Conservation (phyloP, 1,140 invertebrate species). For the Vanessa atalanta region DNA sequence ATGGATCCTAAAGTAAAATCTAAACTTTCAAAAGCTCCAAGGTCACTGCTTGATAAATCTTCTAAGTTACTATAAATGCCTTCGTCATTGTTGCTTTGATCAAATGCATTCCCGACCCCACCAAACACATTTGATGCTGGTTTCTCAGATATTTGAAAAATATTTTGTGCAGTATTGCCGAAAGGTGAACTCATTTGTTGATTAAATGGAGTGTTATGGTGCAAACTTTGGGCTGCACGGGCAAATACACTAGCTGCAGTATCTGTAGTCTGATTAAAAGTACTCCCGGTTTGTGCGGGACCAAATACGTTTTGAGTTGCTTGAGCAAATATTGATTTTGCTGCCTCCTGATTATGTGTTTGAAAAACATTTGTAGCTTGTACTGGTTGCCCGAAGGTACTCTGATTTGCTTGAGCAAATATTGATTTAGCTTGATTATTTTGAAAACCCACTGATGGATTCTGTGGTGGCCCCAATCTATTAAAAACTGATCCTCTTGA, state of each 20-base stretch:
- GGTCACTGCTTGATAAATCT: constrained; percentile 52
- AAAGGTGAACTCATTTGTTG: neutral
- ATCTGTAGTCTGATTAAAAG: constrained; percentile 1
- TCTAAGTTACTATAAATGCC: constrained; percentile 64
- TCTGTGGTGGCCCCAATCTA: constrained; percentile 37
- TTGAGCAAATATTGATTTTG: constrained; percentile 41
- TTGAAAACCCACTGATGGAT: constrained; percentile 32
- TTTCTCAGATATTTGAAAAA: constrained; percentile 48
- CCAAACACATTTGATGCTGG: constrained; percentile 52
- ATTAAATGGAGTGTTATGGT: neutral
- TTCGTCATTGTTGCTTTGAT: constrained; percentile 44
- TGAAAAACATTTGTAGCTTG: constrained; percentile 28
- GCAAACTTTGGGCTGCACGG: constrained; percentile 16
- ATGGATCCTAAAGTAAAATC: constrained; percentile 68
- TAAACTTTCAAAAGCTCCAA: constrained; percentile 60
- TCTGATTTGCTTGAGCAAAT: constrained; percentile 43
- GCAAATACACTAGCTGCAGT: constrained; percentile 14
- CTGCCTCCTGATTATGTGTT: constrained; percentile 18
- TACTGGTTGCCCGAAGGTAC: constrained; percentile 26
- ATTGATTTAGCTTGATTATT: constrained; percentile 51
- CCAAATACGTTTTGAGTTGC: constrained; percentile 46
- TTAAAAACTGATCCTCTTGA: constrained; percentile 34
- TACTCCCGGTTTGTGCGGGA: constrained; percentile 16
- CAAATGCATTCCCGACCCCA: constrained; percentile 35
- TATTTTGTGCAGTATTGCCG: constrained; percentile 25